These are phyloP conservation scores for Rhea pennata DNA, from an alignment of 2,113 vertebrate species.

Conservation along the genomic window DNA sequence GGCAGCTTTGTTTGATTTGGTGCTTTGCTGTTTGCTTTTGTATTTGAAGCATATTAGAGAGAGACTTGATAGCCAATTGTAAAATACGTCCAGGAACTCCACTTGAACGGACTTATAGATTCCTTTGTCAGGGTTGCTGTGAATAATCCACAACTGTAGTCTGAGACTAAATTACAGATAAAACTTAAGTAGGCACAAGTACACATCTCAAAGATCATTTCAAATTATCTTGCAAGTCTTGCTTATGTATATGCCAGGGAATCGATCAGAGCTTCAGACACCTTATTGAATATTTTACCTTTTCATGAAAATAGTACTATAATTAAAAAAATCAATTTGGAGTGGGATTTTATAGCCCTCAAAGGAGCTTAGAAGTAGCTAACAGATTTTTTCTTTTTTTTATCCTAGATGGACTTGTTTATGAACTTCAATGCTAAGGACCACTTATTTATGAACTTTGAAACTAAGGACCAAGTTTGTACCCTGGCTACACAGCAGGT, in stretches of 20 bases:
- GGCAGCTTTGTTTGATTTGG: accelerated
- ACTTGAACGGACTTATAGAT: neutral
- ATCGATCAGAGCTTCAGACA: neutral
- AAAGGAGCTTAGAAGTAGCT: neutral
- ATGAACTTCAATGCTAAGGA: neutral
- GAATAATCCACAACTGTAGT: neutral
- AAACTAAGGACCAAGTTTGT: neutral
- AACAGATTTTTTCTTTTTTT: neutral
- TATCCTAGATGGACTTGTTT: neutral
- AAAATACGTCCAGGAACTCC: neutral
- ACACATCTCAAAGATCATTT: neutral
- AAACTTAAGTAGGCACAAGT: neutral
- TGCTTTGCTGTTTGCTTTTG: neutral
- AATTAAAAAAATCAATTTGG: neutral
- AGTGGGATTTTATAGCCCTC: neutral
- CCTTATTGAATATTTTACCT: neutral
- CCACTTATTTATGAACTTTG: neutral
- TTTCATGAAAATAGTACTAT: neutral
- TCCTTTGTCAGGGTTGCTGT: neutral
- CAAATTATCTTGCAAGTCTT: neutral
- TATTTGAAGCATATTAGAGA: neutral
- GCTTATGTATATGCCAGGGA: neutral
- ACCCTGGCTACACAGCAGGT: neutral
- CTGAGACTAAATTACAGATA: neutral
- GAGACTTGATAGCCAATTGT: neutral